Evolutionary conservation across 2,888 invertebrate genomes (phyloP), one percentile per base, ranked within the genome.

Genomic region (Opisthograptis luteolata): DNA sequence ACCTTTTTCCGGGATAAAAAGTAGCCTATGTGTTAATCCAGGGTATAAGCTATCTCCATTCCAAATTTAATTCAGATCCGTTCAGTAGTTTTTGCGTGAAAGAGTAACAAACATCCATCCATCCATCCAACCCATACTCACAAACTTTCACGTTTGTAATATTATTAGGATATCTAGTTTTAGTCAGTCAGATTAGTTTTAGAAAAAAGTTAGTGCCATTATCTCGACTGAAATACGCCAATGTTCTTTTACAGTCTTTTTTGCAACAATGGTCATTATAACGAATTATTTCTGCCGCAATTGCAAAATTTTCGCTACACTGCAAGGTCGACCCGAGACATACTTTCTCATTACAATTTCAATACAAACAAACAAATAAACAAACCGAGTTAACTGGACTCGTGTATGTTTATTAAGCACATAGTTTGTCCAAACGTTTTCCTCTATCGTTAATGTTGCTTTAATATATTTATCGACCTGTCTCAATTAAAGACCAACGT

Each of bases 341-440:
- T 3, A 47, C 40, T 47, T 40, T 47, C 34, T 13, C 34, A 35
- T 41, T 35, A 28, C 17, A 47, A 6, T 17, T 28, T n/a, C 14
- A 15, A 35, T 10, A 40, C 15, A 39, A 47, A 41, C 4, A 25
- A 10, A 24, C 3, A 10, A 40, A 43, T 20, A 44, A 32, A 24
- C 22, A n/a, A 32, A 7, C n/a, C 22, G 34, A 12, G 32, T 19
- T 12, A 22, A 39, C n/a, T n/a, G n/a, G n/a, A n/a, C n/a, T n/a
- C 39, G 10, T 27, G 28, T 37, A 14, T 27, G 43, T 28, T 50
- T 40, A 37, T 48, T 32, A 34, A 39, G 5, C 15, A 12, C 13
- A 46, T 24, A 34, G 35, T 46, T 35, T 46, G 19, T 46, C 32
- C 8, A 34, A 43, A 34, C 19, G 25, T 39, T 46, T 42, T 28